Base-by-base conservation (phyloP, 1,140 invertebrate species). In the Harlomillsia oculata region DNA sequence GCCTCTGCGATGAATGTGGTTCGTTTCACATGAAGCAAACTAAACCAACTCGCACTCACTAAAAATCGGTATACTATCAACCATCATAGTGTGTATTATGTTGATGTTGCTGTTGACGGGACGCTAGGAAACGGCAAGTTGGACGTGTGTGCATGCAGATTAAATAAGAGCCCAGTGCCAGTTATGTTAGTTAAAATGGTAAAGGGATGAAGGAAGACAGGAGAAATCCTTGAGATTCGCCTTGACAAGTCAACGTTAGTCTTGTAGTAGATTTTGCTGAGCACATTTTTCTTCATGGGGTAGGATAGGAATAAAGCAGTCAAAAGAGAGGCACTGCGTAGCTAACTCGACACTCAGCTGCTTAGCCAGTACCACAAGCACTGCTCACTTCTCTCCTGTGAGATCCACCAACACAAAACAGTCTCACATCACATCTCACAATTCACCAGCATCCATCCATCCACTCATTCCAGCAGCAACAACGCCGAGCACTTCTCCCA, bases 161-260 rank as follows among this genome's bases (percentile, higher is more conserved):
- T 30, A 23, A 50, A 37, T 36, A 50, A 39, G 20, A 50, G 48
- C 20, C 43, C 11, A 48, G 45, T 20, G 8, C 13, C 18, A 32
- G 16, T 32, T 41, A 9, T 14, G 11, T 20, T 14, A 9, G 13
- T 41, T 30, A 48, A 21, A 14, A 14, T 34, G 6, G 30, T 34
- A 34, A 9, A n/a, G 34, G 37, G 36, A 43, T 37, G 34, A 41
- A 53, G 51, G 26, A 41, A 53, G 29, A 39, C 39, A 53, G 40
- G 51, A 53, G 37, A 53, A 53, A 53, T 53, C 51, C 51, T 53
- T 53, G 51, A 53, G 34, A 43, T 43, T 53, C 51, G 51, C 51
- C 51, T 53, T 53, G 51, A 53, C 51, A 41, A 41, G 51, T 51
- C 49, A 25, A 53, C 48, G 34, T 36, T 34, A 23, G 34, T 23